Percentiles rank a stretch among this genome's conserved stretches.
These are phyloP conservation scores for Holothuria scabra DNA, from an alignment of 53 echinoderm and acorn worm species.

Conservation along the genomic window DNA sequence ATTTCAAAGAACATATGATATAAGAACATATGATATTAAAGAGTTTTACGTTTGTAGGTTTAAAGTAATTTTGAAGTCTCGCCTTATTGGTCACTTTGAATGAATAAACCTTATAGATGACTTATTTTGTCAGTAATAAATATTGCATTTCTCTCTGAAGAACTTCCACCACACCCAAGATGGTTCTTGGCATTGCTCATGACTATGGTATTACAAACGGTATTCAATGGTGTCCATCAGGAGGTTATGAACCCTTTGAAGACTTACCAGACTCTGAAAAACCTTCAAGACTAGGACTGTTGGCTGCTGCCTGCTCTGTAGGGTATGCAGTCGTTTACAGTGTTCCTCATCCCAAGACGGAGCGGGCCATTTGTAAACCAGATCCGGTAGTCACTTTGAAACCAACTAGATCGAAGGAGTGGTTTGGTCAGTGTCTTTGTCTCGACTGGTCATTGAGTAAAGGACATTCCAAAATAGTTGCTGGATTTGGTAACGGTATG, in stretches of 20 bases:
- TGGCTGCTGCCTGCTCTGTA: slow-evolving; percentile 41
- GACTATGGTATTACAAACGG: slow-evolving; percentile 21
- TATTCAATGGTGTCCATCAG: slow-evolving; percentile 57
- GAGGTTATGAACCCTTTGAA: slow-evolving; percentile 11
- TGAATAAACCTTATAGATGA: too few species aligned
- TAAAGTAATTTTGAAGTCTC: too few species aligned
- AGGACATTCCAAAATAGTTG: slow-evolving; percentile 48
- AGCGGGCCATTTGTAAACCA: background rate
- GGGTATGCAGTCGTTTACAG: slow-evolving; percentile 33
- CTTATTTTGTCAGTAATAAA: background rate
- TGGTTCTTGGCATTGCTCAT: slow-evolving; percentile 34
- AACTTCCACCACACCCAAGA: background rate
- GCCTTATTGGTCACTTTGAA: too few species aligned
- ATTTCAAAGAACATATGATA: too few species aligned
- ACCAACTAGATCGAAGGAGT: slow-evolving; percentile 10
- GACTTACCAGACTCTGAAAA: background rate
- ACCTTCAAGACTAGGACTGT: slow-evolving; percentile 40
- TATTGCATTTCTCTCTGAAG: background rate
- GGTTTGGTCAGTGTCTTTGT: slow-evolving; percentile 51
- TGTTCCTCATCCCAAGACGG: slow-evolving; percentile 40
- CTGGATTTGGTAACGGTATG: slow-evolving; percentile 45
- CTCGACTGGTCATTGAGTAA: slow-evolving; percentile 49
- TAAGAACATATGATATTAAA: too few species aligned
- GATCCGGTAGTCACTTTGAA: slow-evolving; percentile 14
- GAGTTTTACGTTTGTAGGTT: too few species aligned